Evolutionary conservation across 2,888 invertebrate species (phyloP).

Genomic region (Ceratothoa steindachneri): DNA sequence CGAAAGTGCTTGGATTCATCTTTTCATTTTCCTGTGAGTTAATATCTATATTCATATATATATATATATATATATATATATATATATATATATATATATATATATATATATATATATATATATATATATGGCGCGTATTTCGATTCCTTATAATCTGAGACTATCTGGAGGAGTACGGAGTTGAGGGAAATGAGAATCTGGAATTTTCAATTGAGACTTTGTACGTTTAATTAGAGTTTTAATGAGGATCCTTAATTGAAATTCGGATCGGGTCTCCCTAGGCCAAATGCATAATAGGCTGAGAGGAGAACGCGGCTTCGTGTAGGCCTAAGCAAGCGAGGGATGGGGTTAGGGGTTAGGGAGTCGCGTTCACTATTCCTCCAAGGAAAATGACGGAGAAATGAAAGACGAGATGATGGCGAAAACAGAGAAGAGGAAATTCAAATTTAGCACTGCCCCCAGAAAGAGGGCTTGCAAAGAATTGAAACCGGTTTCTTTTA

Average conservation of each 20-base stretch:
- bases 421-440: background rate
- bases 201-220: conserved; percentile 8
- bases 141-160: background rate
- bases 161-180: background rate
- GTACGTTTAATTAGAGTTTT: conserved; percentile 13
- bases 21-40: too few species aligned
- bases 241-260: conserved; percentile 8
- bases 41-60: too few species aligned
- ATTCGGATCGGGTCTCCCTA: conserved; percentile 12
- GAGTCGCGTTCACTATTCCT: background rate
- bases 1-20: too few species aligned
- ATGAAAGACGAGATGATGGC: background rate
- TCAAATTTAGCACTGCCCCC: conserved; percentile 1
- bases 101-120: too few species aligned
- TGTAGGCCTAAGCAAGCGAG: conserved; percentile 2
- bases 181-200: conserved; percentile 3
- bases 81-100: too few species aligned
- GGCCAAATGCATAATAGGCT: conserved; percentile 14
- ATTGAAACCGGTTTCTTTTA: too few species aligned
- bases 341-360: background rate
- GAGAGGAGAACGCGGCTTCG: background rate
- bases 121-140: too few species aligned
- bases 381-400: background rate
- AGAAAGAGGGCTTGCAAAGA: too few species aligned
- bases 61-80: too few species aligned